Percentiles rank a stretch among this genome's conserved stretches.
phyloP scores from a whole-genome alignment of 2,888 invertebrate species.

The Agrenia bidenticulata region DNA sequence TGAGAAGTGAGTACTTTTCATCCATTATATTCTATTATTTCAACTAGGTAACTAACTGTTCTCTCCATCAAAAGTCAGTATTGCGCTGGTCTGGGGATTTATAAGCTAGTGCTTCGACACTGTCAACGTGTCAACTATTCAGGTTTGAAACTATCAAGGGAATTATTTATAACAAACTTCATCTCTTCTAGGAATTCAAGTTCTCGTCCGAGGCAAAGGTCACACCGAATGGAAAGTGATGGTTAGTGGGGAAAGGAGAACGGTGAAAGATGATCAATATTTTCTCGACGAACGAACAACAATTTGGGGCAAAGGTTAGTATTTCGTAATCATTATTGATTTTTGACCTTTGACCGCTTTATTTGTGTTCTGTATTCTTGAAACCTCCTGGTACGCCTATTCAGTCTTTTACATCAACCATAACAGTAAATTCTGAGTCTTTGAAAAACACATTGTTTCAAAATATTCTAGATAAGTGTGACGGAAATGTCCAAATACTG shows the following conservation, averaged over 20 bases:
- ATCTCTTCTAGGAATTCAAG: constrained; percentile 63
- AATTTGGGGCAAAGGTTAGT: constrained; percentile 72
- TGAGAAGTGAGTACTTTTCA: constrained; percentile 68
- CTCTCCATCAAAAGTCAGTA: background rate
- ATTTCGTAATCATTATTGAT: too few relatives aligned
- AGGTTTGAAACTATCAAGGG: background rate
- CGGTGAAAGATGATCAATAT: constrained; percentile 74
- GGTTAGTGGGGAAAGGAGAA: constrained; percentile 70
- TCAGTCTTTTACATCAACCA: too few relatives aligned
- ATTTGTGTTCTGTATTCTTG: too few relatives aligned
- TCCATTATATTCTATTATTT: too few relatives aligned
- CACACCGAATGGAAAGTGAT: constrained; percentile 76
- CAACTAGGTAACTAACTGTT: background rate
- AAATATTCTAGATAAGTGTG: constrained; percentile 59
- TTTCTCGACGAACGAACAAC: constrained; percentile 71
- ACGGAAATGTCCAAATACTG: constrained; percentile 67
- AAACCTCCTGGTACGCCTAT: too few relatives aligned
- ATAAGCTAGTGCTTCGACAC: background rate
- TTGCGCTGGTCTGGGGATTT: background rate
- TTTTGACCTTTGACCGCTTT: too few relatives aligned
- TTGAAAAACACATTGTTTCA: too few relatives aligned
- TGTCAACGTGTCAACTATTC: too few relatives aligned
- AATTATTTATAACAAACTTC: background rate
- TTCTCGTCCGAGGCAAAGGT: constrained; percentile 71
- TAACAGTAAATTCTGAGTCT: too few relatives aligned